Evolutionary conservation across 1,140 invertebrate species (phyloP), one percentile per base, ranked within the genome.

Genomic region (Eumaeus atala): DNA sequence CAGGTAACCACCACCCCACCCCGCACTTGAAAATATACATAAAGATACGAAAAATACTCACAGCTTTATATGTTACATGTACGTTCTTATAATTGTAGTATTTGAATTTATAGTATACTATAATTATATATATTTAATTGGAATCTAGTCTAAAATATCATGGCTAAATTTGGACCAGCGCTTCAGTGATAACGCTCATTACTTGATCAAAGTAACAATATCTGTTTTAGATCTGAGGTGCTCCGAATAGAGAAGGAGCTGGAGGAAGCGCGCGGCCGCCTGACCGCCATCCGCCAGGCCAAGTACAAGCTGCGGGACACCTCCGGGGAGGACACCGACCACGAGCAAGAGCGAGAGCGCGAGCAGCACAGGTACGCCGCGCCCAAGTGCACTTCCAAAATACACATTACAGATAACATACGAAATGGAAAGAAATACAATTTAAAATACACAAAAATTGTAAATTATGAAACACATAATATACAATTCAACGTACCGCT

Each of bases 211-310:
- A 11, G 10, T 37, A 42, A 21, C 28, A 4, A 9, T 33, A 0
- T 56, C 1, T 56, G 0, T 33, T 47, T 28, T 64, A 90, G 93
- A 40, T 93, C 93, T 11, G 95, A 97, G 70, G 96, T 98, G 0
- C 88, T 98, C 14, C 91, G 95, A 58, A 98, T 98, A 73, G 97
- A 99, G 79, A 92, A 94, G 56, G 95, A 99, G 88, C 84, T 99
- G 21, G 94, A 97, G 72, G 95, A 97, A 74, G 98, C 98, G 0
- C 89, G 97, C 51, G 93, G 93, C n/a, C 91, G 95, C 51, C 87
- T 99, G 17, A 96, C 92, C 1, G 93, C 94, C 35, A 95, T 96
- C 67, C 88, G 94, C 17, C 94, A 95, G 69, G 94, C 94, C 1
- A 96, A 95, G 70, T 96, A 96, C 66, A 93, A 93, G 72, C 89